phyloP scores from a whole-genome alignment of 2,113 vertebrate species.

The Nerophis lumbriciformis region DNA sequence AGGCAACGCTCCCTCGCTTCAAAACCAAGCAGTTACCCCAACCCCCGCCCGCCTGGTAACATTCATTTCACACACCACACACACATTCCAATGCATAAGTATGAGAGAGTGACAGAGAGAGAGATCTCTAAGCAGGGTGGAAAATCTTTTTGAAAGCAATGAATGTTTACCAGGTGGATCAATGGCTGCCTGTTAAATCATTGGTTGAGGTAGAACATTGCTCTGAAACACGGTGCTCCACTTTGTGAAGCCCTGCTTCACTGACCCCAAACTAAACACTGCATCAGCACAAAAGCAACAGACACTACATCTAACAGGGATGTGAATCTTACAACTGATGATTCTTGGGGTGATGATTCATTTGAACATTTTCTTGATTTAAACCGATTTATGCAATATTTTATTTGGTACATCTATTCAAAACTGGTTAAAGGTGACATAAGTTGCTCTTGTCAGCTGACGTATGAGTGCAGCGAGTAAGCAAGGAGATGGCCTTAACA shows the following conservation, averaged over 20 bases:
- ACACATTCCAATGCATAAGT: constrained; percentile 55
- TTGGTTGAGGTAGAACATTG: constrained; percentile 40
- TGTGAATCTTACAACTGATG: no score
- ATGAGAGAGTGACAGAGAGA: constrained; percentile 18
- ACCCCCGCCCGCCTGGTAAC: constrained; percentile 56
- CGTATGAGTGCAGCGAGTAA: no score
- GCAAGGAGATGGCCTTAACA: no score
- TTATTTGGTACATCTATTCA: no score
- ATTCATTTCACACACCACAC: constrained; percentile 42
- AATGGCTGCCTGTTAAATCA: constrained; percentile 51
- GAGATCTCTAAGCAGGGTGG: constrained; percentile 38
- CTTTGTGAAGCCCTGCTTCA: constrained; percentile 5
- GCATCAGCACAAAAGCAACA: constrained; percentile 34
- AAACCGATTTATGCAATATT: no score
- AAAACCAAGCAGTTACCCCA: constrained; percentile 46
- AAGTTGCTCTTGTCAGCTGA: no score
- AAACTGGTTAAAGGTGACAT: no score
- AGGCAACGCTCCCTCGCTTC: constrained; percentile 41
- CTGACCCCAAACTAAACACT: constrained; percentile 23
- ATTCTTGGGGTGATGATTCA: no score
- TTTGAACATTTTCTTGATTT: no score
- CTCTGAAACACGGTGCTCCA: neutral
- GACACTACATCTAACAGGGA: no score
- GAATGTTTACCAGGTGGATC: constrained; percentile 59
- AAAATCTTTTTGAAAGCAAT: constrained; percentile 53